These are phyloP conservation scores for Subacronicta megacephala DNA, from an alignment of 2,888 invertebrate genomes.

Conservation along the genomic window DNA sequence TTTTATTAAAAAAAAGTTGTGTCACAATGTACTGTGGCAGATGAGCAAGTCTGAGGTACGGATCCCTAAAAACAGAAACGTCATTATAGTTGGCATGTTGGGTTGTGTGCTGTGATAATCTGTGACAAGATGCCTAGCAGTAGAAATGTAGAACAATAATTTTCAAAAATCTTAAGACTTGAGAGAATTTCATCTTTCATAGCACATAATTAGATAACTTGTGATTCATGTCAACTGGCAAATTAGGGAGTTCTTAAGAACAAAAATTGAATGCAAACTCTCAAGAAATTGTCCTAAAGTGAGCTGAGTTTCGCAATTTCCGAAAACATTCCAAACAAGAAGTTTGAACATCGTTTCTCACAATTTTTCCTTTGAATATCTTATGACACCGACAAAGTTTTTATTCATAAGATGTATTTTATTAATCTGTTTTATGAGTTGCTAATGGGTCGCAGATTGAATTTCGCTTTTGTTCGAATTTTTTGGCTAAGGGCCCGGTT, in stretches of 20 bases:
- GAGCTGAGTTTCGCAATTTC: constrained; percentile 28
- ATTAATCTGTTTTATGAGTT: constrained; percentile 34
- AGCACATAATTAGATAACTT: constrained; percentile 19
- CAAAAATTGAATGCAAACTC: constrained; percentile 21
- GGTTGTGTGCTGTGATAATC: too few species aligned
- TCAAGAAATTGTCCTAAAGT: constrained; percentile 13
- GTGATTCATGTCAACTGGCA: constrained; percentile 9
- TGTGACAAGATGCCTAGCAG: too few species aligned
- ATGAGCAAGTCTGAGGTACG: too few species aligned
- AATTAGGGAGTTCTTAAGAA: constrained; percentile 18
- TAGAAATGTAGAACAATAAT: too few species aligned
- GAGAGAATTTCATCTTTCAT: constrained; percentile 7
- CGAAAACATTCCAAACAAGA: constrained; percentile 41
- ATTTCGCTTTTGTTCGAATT: not conserved
- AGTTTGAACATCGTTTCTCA: constrained; percentile 29
- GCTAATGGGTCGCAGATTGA: constrained; percentile 19
- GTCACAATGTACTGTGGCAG: too few species aligned
- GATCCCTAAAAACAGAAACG: too few species aligned
- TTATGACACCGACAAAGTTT: constrained; percentile 32
- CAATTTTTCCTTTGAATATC: constrained; percentile 52
- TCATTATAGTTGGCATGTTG: too few species aligned
- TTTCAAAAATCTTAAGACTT: too few species aligned
- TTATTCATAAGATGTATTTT: constrained; percentile 19
- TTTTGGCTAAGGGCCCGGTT: not conserved
- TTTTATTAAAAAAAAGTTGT: too few species aligned